Percentiles rank a stretch among this genome's conserved stretches.
Conservation (phyloP, 1,140 invertebrate species). For the Acyrthosiphon pisum region DNA sequence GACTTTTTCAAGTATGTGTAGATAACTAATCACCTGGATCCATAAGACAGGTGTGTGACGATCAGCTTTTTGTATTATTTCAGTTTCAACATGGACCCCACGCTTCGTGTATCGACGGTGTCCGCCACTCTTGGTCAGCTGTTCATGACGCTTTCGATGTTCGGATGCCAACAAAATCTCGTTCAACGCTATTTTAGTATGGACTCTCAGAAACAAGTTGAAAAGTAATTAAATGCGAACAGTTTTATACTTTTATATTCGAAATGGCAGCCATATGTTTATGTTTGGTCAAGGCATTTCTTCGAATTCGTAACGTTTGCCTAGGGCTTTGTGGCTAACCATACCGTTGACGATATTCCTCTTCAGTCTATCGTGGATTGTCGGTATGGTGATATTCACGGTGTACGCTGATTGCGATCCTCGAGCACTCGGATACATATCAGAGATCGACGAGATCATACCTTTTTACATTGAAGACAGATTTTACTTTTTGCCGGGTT, state of each 20-base stretch:
- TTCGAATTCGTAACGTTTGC: conserved; percentile 62
- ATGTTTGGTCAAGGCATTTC: conserved; percentile 36
- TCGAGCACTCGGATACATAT: conserved; percentile 73
- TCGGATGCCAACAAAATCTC: too few relatives aligned
- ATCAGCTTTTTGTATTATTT: too few relatives aligned
- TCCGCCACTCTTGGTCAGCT: too few relatives aligned
- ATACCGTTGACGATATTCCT: conserved; percentile 79
- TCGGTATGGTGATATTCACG: conserved; percentile 87
- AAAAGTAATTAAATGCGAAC: conserved; percentile 49
- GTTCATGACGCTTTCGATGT: too few relatives aligned
- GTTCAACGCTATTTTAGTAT: too few relatives aligned
- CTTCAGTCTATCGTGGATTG: conserved; percentile 80
- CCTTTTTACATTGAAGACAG: conserved; percentile 88
- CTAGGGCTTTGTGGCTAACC: conserved; percentile 77
- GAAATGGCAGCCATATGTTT: conserved; percentile 48
- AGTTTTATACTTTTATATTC: conserved; percentile 31
- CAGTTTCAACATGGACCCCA: too few relatives aligned
- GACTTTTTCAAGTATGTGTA: conserved; percentile 81
- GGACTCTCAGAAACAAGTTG: too few relatives aligned
- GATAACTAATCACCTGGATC: too few relatives aligned
- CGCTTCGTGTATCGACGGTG: too few relatives aligned
- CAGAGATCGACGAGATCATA: conserved; percentile 82
- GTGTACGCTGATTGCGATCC: conserved; percentile 88
- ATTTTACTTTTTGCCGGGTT: conserved; percentile 77
- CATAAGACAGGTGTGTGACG: too few relatives aligned